Evolutionary conservation across 2,113 vertebrate genomes (phyloP), one percentile per base, ranked within the genome.

Genomic region (Catharus fuscescens): DNA sequence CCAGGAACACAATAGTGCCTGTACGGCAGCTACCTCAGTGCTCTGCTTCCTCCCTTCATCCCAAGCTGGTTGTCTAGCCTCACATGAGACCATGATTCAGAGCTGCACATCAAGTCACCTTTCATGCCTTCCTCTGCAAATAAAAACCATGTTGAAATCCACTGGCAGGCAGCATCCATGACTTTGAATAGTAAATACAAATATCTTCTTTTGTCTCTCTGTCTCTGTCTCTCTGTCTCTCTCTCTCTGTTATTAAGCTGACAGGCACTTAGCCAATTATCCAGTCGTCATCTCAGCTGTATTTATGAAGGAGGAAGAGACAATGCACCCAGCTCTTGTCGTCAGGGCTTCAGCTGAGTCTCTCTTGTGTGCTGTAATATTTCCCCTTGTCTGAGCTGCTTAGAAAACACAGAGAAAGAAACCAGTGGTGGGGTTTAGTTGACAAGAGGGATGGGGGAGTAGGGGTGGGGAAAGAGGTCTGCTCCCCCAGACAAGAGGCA

Each of bases 181-280:
- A 95, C 85, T 94, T 53, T 92, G 64, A 92, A 92, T 96, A 84
- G 95, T 95, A 93, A 90, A 94, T 96, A 95, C 86, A 62, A 86
- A 71, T 91, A 72, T 93, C 74, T 64, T 74, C 32, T 69, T 69
- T 62, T 92, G 54, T 40, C 80, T 50, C 65, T 91, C 31, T 80
- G 12, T 73, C 29, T 79, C 15, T 24, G 20, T 48, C 47, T 53
- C 48, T 54, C 62, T 36, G 34, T 36, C 34, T 36, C 34, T 36
- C 70, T 86, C 44, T 92, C 60, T 96, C 70, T 88, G 60, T 83
- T 97, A 90, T 97, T 95, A 94, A 91, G 86, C 94, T 97, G 91
- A 97, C 94, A 96, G 93, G 83, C 95, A 96, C 89, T 95, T 97
- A 94, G 92, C 95, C 97, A 97, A 92, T 96, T 97, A 95, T 81